Percentiles rank a stretch among this genome's conserved stretches.
phyloP scores from a whole-genome alignment of 2,888 invertebrate genomes.

The Cryptocephalus primarius region DNA sequence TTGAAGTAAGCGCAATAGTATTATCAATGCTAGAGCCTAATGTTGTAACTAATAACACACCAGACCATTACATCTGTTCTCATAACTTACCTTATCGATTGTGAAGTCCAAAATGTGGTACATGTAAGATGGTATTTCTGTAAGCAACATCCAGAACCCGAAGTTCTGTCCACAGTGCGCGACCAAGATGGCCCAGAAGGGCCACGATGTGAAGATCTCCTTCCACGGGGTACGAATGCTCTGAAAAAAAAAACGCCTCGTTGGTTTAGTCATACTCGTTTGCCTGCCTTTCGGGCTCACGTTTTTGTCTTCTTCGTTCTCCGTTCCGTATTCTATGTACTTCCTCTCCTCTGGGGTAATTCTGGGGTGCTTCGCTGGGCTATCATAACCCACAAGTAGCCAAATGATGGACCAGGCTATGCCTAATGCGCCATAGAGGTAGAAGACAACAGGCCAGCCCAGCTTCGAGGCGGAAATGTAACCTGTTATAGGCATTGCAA shows the following conservation, averaged over 20 bases:
- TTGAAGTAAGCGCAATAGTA: no score
- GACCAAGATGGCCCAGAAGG: conserved; percentile 62
- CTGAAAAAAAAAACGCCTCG: conserved; percentile 8
- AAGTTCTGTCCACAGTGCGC: conserved; percentile 67
- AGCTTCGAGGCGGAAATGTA: conserved; percentile 53
- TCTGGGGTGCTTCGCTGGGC: conserved; percentile 48
- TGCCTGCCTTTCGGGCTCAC: conserved; percentile 3
- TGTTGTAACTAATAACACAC: background rate
- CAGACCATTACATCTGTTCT: no score
- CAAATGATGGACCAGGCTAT: conserved; percentile 50
- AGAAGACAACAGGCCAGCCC: conserved; percentile 75
- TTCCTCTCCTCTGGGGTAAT: conserved; percentile 53
- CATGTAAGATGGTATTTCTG: conserved; percentile 75
- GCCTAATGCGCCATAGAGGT: conserved; percentile 56
- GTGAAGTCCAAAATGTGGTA: conserved; percentile 58
- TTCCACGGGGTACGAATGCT: conserved; percentile 56
- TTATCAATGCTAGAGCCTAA: background rate
- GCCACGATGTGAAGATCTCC: conserved; percentile 59
- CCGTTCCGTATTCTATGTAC: conserved; percentile 47
- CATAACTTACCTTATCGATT: conserved; percentile 53
- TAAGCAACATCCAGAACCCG: conserved; percentile 76
- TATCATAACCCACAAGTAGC: conserved; percentile 52
- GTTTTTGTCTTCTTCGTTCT: conserved; percentile 46
- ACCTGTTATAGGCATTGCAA: conserved; percentile 63
- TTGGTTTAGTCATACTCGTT: background rate